Conservation (phyloP, 2,113 vertebrate genomes). For the Pandion haliaetus region DNA sequence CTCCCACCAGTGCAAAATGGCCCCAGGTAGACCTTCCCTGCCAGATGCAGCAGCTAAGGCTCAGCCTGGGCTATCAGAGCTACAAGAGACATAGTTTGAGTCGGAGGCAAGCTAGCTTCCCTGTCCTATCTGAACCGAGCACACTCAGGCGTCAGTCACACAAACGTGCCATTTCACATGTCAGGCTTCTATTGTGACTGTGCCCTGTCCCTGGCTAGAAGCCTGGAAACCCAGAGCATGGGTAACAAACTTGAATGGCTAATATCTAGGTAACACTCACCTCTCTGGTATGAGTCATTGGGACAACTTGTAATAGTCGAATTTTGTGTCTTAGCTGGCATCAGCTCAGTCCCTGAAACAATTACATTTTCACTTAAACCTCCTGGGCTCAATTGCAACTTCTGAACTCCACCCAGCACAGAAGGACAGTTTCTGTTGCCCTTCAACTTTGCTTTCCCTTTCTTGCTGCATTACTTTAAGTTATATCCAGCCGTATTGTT, state of each 20-base stretch:
- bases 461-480: background rate
- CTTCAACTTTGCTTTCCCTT: background rate
- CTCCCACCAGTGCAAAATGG: background rate
- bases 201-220: background rate
- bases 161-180: background rate
- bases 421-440: background rate
- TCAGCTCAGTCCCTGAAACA: background rate
- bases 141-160: background rate
- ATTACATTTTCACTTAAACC: conserved; percentile 4
- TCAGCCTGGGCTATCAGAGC: background rate
- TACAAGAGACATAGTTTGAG: background rate
- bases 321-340: background rate
- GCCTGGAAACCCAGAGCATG: background rate
- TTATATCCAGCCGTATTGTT: background rate
- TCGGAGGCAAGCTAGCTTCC: background rate
- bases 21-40: background rate
- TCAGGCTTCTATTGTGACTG: background rate
- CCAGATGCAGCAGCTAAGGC: background rate
- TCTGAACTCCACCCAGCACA: background rate
- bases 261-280: background rate
- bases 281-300: background rate
- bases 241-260: background rate
- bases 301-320: background rate
- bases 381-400: background rate
- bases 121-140: background rate